Evolutionary conservation across 1,140 invertebrate species (phyloP).

Genomic region (Orius insidiosus): DNA sequence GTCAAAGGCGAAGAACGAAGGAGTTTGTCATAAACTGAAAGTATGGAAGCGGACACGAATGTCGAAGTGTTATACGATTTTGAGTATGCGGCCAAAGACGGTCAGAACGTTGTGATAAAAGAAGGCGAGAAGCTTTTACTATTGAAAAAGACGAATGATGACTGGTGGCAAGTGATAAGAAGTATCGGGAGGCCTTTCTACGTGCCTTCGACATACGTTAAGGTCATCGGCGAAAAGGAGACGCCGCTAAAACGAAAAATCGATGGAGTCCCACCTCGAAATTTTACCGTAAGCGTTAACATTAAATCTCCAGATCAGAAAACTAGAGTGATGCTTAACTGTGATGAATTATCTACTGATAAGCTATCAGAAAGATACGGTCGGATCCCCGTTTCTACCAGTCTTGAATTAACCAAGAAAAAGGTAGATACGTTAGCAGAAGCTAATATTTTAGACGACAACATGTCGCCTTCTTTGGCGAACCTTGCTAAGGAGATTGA

Average conservation of each 20-base stretch:
- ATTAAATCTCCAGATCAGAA: conserved; percentile 12
- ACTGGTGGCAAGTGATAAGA: conserved; percentile 43
- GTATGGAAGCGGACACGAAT: conserved; percentile 22
- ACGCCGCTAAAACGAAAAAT: neutral
- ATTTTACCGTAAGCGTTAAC: conserved; percentile 15
- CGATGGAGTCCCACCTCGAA: neutral
- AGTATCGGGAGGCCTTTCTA: conserved; percentile 30
- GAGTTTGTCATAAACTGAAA: neutral
- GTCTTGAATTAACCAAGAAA: conserved; percentile 2
- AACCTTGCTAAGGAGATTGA: conserved; percentile 21
- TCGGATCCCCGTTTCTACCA: neutral
- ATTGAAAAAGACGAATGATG: conserved; percentile 38
- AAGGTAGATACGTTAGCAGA: conserved; percentile 9
- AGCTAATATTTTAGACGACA: conserved; percentile 16
- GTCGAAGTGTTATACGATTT: conserved; percentile 31
- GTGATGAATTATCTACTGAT: conserved; percentile 4
- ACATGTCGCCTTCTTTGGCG: conserved; percentile 20
- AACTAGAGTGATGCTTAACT: conserved; percentile 12
- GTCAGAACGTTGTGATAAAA: conserved; percentile 31
- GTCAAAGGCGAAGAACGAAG: too few relatives aligned
- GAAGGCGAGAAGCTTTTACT: conserved; percentile 36
- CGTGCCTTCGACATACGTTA: conserved; percentile 32
- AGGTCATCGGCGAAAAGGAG: conserved; percentile 17
- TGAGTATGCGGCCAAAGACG: conserved; percentile 32
- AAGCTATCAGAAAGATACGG: conserved; percentile 4